These are phyloP conservation scores for Phylloscopus whistleri DNA, from an alignment of 2,113 vertebrate species.

Conservation along the genomic window DNA sequence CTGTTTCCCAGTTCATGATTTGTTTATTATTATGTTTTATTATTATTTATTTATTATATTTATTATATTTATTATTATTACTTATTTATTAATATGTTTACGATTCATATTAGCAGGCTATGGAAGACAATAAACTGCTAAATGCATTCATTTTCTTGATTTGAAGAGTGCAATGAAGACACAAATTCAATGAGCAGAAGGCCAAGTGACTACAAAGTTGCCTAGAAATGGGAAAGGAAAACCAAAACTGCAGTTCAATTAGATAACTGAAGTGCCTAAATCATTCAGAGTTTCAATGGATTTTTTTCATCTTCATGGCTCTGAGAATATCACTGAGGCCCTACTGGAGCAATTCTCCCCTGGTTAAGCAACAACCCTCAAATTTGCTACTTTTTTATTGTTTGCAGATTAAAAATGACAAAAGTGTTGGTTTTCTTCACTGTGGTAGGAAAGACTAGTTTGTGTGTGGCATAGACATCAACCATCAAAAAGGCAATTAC, in stretches of 20 bases:
- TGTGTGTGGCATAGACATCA: neutral
- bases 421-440: neutral
- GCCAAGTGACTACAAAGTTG: neutral
- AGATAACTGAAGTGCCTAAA: neutral
- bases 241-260: neutral
- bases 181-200: neutral
- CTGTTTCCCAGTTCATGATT: neutral
- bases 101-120: neutral
- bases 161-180: neutral
- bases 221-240: neutral
- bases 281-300: neutral
- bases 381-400: neutral
- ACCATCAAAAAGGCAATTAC: neutral
- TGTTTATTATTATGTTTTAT: no score
- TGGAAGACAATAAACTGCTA: neutral
- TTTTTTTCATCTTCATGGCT: neutral
- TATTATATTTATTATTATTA: no score
- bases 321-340: neutral
- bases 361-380: neutral
- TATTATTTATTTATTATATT: no score
- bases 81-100: no score
- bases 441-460: neutral
- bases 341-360: neutral
- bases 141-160: neutral
- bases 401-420: neutral